Evolutionary conservation across 2,113 vertebrate species (phyloP).

Genomic region (Gavia stellata): DNA sequence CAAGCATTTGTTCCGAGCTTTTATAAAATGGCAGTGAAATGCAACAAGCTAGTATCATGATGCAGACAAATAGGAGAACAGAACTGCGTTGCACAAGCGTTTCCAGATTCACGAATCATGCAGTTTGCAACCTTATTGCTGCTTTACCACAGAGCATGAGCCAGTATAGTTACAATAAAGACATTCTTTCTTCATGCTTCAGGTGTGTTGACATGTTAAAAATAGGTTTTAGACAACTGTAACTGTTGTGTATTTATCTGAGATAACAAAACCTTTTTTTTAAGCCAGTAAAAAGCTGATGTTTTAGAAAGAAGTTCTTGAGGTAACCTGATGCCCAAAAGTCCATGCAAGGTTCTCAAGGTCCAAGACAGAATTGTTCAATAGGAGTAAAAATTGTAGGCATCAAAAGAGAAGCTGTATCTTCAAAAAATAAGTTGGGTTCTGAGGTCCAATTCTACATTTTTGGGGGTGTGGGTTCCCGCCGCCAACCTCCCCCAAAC

Average conservation of each 20-base stretch:
- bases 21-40: neutral
- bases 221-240: neutral
- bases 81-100: neutral
- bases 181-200: neutral
- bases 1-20: neutral
- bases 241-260: neutral
- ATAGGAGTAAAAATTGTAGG: neutral
- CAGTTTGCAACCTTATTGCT: neutral
- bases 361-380: neutral
- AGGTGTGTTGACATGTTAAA: neutral
- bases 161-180: neutral
- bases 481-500: accelerated
- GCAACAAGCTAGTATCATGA: neutral
- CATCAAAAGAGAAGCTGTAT: neutral
- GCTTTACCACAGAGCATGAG: neutral
- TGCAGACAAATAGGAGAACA: neutral
- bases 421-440: neutral
- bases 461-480: accelerated
- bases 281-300: neutral
- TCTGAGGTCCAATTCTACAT: neutral
- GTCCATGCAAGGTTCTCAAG: neutral
- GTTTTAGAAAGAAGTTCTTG: neutral
- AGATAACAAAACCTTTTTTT: neutral
- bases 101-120: neutral
- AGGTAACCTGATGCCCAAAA: neutral